A percentile compares a stretch with the other conserved stretches of the same genome.
These are phyloP conservation scores for Eulithis prunata DNA, from an alignment of 2,888 invertebrate species.

Conservation along the genomic window DNA sequence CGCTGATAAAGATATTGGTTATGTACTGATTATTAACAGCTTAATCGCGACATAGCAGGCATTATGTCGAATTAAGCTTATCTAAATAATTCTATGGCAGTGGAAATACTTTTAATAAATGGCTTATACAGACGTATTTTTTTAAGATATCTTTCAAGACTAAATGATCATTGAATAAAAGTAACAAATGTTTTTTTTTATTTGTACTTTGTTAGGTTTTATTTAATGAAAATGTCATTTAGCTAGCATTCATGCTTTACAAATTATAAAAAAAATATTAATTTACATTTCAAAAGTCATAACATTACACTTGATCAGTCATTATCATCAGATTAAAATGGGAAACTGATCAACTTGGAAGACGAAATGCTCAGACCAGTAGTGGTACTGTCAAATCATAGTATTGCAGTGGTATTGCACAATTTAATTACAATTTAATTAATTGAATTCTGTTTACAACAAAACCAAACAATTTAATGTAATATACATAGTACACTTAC, in stretches of 20 bases:
- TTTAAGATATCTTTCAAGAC: not conserved
- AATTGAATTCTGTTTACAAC: not conserved
- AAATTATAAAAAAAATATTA: not conserved
- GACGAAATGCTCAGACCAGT: constrained; percentile 50
- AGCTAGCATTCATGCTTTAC: not conserved
- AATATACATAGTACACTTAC: not conserved
- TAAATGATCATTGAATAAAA: too few species aligned
- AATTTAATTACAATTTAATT: constrained; percentile 7
- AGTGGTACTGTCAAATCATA: constrained; percentile 31
- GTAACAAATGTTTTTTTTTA: too few species aligned
- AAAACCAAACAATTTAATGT: too few species aligned
- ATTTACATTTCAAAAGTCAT: constrained; percentile 7
- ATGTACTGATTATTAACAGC: not conserved
- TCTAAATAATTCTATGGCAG: constrained; percentile 70
- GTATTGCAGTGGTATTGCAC: constrained; percentile 41
- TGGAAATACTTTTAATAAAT: constrained; percentile 53
- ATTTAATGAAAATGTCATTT: too few species aligned
- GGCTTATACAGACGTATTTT: not conserved
- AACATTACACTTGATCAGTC: constrained; percentile 2
- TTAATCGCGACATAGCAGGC: not conserved
- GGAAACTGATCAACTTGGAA: constrained; percentile 46
- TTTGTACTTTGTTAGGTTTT: too few species aligned
- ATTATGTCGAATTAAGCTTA: constrained; percentile 37
- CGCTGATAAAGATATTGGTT: not conserved
- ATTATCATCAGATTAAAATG: constrained; percentile 7